Evolutionary conservation across 1,140 invertebrate species (phyloP).

Genomic region (Reticulitermes speratus): DNA sequence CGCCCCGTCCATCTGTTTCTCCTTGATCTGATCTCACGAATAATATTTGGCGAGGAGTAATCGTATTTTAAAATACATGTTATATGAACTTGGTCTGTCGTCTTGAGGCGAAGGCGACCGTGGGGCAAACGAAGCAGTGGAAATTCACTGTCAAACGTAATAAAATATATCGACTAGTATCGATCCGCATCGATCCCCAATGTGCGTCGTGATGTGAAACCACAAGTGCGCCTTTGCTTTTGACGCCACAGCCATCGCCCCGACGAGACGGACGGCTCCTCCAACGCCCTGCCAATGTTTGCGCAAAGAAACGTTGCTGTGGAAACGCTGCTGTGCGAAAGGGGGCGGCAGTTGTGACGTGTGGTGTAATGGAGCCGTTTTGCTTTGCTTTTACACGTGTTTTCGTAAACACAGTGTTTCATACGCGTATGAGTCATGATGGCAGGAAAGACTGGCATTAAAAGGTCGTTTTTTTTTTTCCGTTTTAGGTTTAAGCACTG

Average conservation of each 20-base stretch:
- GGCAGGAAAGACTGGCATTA: too few relatives aligned
- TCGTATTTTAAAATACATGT: too few relatives aligned
- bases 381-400: too few relatives aligned
- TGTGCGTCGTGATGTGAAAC: not conserved
- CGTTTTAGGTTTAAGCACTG: too few relatives aligned
- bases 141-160: not conserved
- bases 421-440: too few relatives aligned
- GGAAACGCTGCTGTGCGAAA: not conserved
- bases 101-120: not conserved
- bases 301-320: not conserved
- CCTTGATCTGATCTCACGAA: too few relatives aligned
- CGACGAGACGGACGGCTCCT: not conserved
- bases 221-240: not conserved
- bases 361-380: too few relatives aligned
- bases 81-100: not conserved
- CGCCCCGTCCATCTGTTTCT: too few relatives aligned
- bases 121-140: not conserved
- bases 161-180: constrained; percentile 11
- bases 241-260: not conserved
- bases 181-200: not conserved
- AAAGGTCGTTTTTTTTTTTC: too few relatives aligned
- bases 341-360: too few relatives aligned
- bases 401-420: too few relatives aligned
- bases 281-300: not conserved
- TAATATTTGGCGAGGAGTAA: too few relatives aligned